These are phyloP conservation scores for Dicaeum eximium DNA, from an alignment of 2,113 vertebrate species.

Conservation along the genomic window DNA sequence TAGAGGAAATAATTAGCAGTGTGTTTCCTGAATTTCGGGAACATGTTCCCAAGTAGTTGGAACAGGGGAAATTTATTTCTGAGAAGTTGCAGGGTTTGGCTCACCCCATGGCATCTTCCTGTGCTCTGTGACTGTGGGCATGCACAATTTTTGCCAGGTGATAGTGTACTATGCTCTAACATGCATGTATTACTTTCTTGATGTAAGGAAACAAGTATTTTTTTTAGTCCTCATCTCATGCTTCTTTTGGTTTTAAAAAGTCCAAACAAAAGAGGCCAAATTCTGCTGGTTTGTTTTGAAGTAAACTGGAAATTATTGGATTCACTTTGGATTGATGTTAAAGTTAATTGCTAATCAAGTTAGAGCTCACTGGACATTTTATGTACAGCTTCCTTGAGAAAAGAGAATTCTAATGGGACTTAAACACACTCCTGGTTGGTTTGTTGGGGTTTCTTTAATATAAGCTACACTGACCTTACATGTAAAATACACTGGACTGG, in stretches of 20 bases:
- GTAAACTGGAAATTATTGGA: background rate
- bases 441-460: background rate
- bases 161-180: background rate
- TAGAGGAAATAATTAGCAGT: slow-evolving; percentile 17
- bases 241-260: background rate
- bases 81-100: background rate
- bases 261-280: background rate
- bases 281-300: background rate
- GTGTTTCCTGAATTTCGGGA: background rate
- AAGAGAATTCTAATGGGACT: background rate
- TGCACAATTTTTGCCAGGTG: background rate
- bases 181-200: background rate
- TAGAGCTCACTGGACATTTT: background rate
- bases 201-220: background rate
- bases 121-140: background rate
- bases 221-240: background rate
- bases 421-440: background rate
- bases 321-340: background rate
- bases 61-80: background rate
- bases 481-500: background rate
- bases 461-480: background rate
- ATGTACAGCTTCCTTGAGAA: background rate
- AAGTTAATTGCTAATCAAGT: background rate
- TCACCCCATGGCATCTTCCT: background rate
- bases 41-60: background rate